Evolutionary conservation across 2,797 vertebrate genomes (phyloP), one percentile per base, ranked within the genome.

Genomic region (Pagetopsis macropterus): DNA sequence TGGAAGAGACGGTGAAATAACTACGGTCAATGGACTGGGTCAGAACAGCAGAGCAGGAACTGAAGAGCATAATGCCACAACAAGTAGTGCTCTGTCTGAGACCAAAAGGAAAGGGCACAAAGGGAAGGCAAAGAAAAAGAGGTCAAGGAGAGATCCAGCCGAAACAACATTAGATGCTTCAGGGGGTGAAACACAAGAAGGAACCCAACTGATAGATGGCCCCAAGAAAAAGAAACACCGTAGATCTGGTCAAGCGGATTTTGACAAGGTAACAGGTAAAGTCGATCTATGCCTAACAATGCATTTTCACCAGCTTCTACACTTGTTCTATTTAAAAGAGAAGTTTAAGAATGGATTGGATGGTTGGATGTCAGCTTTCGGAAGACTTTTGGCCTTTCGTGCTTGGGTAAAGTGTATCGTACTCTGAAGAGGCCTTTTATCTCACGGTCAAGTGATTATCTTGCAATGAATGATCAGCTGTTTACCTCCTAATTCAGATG

Each of bases 221-320:
- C 17, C 12, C 3, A 33, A 46, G 14, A 82, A 60, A n/a, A 76
- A 72, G 46, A 84, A 46, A 41, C 43, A 16, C 44, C 57, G 0
- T 21, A 75, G 71, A 76, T 50, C 64, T 33, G 57, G 51, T 67
- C 70, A 21, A 62, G 49, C 0, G 41, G 79, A 70, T 68, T 76
- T 63, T 68, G 73, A 84, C 72, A 82, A 77, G 76, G 56, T 61
- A 71, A 62, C 75, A 91, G 88, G 90, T 90, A 88, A 89, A 72
- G 68, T 79, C 9, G 3, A 65, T 58, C 37, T 8, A 54, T 51
- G 33, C 51, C 65, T 41, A 27, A 77, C 17, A 72, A 70, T 58
- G 27, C 12, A 71, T 56, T 74, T 72, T 33, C 50, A 72, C 58
- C 3, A 56, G 46, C 49, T 19, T 19, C 21, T 61, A 17, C 3